Evolutionary conservation across 2,888 invertebrate species (phyloP).

Genomic region (Biston betularia): DNA sequence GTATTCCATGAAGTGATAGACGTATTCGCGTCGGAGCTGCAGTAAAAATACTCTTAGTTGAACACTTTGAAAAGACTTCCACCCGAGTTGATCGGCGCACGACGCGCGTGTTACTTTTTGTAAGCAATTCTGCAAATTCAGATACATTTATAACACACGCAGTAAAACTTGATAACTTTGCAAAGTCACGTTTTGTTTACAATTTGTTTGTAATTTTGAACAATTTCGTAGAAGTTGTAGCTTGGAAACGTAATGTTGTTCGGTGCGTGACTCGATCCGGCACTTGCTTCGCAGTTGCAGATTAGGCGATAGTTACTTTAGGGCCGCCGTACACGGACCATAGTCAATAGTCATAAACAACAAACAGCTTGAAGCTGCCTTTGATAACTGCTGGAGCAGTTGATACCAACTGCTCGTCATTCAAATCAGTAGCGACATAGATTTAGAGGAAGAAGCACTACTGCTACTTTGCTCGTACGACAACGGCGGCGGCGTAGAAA

Average conservation of each 20-base stretch:
- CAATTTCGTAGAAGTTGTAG: conserved; percentile 47
- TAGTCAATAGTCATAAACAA: too few relatives aligned
- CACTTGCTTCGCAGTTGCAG: conserved; percentile 24
- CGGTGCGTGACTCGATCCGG: conserved; percentile 66
- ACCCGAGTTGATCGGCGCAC: conserved; percentile 53
- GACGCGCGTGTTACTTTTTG: conserved; percentile 53
- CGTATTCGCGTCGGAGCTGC: conserved; percentile 40
- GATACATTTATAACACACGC: conserved; percentile 50
- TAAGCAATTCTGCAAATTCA: conserved; percentile 48
- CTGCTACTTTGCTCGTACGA: too few relatives aligned
- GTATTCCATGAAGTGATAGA: conserved; percentile 60
- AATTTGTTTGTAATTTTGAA: conserved; percentile 59
- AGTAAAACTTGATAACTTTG: conserved; percentile 41
- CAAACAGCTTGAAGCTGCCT: too few relatives aligned
- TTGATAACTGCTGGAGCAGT: too few relatives aligned
- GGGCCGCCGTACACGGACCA: too few relatives aligned
- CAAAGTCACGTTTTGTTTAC: conserved; percentile 59
- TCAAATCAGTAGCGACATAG: too few relatives aligned
- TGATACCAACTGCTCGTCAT: too few relatives aligned
- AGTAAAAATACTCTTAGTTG: conserved; percentile 59
- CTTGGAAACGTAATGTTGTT: conserved; percentile 61
- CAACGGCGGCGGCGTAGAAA: too few relatives aligned
- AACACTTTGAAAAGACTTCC: conserved; percentile 68
- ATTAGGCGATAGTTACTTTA: conserved; percentile 16
- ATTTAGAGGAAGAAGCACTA: too few relatives aligned